These are phyloP conservation scores for Pachycephala philippinensis DNA, from an alignment of 2,113 vertebrate species.

Conservation along the genomic window DNA sequence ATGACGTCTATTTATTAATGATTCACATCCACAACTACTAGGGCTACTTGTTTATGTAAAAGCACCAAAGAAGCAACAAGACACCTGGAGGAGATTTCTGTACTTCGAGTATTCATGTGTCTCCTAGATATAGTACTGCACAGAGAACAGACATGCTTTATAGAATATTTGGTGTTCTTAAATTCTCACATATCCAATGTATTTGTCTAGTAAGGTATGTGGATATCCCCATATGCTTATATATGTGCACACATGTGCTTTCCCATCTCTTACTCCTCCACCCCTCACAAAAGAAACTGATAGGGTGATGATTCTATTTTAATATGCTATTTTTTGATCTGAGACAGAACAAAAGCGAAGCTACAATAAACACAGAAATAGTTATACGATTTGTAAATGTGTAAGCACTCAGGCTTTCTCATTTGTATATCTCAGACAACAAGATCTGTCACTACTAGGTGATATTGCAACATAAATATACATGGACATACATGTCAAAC, in stretches of 20 bases:
- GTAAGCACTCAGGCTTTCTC: neutral
- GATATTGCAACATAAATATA: neutral
- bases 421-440: neutral
- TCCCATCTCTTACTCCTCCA: neutral
- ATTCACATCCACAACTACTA: neutral
- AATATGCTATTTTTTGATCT: neutral
- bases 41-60: neutral
- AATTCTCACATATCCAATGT: neutral
- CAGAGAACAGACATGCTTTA: neutral
- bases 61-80: neutral
- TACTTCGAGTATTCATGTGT: neutral
- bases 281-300: neutral
- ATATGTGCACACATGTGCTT: neutral
- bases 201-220: neutral
- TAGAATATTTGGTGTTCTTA: neutral
- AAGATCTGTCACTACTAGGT: neutral
- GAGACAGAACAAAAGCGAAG: neutral
- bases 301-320: neutral
- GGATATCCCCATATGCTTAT: neutral
- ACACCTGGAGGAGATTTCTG: neutral
- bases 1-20: neutral
- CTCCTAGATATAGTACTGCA: neutral
- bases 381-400: neutral
- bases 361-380: neutral
- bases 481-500: neutral